Evolutionary conservation across 2,888 invertebrate genomes (phyloP).

Genomic region (Pheosia gnoma): DNA sequence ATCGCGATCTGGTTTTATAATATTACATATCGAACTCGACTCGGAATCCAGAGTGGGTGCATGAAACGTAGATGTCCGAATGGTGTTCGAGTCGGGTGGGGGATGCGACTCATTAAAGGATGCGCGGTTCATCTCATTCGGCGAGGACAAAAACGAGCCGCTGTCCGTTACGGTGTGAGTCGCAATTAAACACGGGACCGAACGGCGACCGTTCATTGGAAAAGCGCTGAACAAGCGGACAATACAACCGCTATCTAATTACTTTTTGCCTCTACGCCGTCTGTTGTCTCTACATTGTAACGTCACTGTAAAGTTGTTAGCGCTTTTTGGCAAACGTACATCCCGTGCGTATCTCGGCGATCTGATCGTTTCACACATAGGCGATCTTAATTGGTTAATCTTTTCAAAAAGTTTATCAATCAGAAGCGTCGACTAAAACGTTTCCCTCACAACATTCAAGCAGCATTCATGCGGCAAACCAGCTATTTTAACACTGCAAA

Average conservation of each 20-base stretch:
- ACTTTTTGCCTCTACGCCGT: conserved; percentile 65
- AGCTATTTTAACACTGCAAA: no score
- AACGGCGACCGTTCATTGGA: conserved; percentile 66
- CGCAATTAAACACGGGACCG: conserved; percentile 76
- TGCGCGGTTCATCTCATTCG: conserved; percentile 69
- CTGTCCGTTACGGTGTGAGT: conserved; percentile 73
- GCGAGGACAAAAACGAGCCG: conserved; percentile 71
- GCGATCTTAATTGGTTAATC: conserved; percentile 46
- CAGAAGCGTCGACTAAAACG: background rate
- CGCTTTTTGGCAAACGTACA: conserved; percentile 67
- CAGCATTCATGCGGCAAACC: no score
- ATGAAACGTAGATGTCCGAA: conserved; percentile 47
- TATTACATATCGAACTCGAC: no score
- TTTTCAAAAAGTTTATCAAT: conserved; percentile 19
- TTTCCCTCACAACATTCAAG: no score
- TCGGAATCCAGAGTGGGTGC: conserved; percentile 30
- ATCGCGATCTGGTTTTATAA: no score
- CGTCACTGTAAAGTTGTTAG: conserved; percentile 67
- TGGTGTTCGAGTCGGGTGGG: conserved; percentile 34
- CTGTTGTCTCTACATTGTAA: conserved; percentile 60
- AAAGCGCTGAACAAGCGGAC: conserved; percentile 77
- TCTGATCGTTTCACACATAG: conserved; percentile 49
- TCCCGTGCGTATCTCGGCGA: conserved; percentile 52
- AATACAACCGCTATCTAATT: conserved; percentile 77
- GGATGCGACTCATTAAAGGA: conserved; percentile 69